Evolutionary conservation across 37 sponge, comb jelly and placozoan genomes (phyloP).

Genomic region (Geodia barretti): DNA sequence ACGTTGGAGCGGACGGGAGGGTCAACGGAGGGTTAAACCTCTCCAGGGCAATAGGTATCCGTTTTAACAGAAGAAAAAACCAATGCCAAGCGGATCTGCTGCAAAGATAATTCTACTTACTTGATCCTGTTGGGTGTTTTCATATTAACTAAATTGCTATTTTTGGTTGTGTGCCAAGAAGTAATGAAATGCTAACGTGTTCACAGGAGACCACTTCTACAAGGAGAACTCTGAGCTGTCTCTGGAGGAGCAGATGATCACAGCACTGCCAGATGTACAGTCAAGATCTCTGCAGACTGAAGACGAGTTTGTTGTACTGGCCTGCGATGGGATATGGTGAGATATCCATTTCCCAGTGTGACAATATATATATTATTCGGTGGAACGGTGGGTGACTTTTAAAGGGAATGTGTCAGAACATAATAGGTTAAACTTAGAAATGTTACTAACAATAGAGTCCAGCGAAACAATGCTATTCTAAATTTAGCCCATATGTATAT

Average conservation of each 20-base stretch:
- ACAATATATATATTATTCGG: too few species aligned
- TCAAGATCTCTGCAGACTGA: slow-evolving; percentile 22
- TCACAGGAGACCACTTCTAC: slow-evolving; percentile 85
- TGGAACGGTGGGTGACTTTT: too few species aligned
- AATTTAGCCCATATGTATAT: too few species aligned
- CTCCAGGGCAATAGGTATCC: slow-evolving; percentile 84
- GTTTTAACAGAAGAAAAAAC: neutral
- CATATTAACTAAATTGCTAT: neutral
- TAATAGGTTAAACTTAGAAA: too few species aligned
- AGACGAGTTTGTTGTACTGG: slow-evolving; percentile 85
- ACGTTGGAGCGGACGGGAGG: slow-evolving; percentile 67
- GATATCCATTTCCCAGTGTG: slow-evolving; percentile 23
- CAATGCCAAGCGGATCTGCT: too few species aligned
- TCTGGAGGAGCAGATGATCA: slow-evolving; percentile 90
- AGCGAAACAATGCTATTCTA: too few species aligned
- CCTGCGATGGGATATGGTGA: slow-evolving; percentile 96
- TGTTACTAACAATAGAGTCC: too few species aligned
- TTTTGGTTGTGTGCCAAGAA: neutral
- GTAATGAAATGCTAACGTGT: neutral
- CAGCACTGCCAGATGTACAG: slow-evolving; percentile 81
- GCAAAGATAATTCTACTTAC: neutral
- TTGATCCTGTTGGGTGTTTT: neutral
- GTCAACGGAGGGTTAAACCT: slow-evolving; percentile 89
- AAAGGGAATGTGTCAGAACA: too few species aligned
- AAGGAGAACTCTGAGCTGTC: slow-evolving; percentile 71